phyloP scores from a whole-genome alignment of 2,113 vertebrate genomes.

The Rhodinocichla rosea region DNA sequence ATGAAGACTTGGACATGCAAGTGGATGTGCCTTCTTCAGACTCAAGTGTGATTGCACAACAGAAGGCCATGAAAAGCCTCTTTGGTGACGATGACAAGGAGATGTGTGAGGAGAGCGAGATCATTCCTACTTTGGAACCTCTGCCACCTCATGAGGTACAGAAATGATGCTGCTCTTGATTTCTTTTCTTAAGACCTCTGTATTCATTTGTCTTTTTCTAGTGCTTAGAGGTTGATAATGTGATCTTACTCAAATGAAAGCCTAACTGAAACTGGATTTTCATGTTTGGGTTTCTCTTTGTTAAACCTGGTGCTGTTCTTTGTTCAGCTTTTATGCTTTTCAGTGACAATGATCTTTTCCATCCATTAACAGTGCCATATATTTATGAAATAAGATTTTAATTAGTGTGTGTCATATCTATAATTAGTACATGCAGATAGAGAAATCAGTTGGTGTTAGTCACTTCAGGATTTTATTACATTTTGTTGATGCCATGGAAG shows the following conservation, averaged over 20 bases:
- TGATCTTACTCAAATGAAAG: not conserved
- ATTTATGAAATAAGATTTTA: not conserved
- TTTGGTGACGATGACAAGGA: constrained; percentile 94
- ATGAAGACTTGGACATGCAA: constrained; percentile 83
- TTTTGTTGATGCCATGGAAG: not conserved
- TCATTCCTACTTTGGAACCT: constrained; percentile 96
- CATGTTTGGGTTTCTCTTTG: not conserved
- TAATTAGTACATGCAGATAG: not conserved
- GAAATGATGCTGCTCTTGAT: not conserved
- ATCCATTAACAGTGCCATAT: not conserved
- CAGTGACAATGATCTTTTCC: not conserved
- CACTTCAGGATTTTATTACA: not conserved
- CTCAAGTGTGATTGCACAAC: constrained; percentile 80
- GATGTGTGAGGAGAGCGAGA: constrained; percentile 88
- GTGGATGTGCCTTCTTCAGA: constrained; percentile 82
- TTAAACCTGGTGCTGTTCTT: not conserved
- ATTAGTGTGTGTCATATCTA: not conserved
- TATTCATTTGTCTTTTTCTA: not conserved
- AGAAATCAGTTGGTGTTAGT: not conserved
- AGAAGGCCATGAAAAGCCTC: constrained; percentile 92
- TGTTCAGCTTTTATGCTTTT: not conserved
- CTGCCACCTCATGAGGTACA: constrained; percentile 87
- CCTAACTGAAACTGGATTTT: not conserved
- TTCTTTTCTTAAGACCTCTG: not conserved
- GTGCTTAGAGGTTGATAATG: not conserved